A percentile compares a stretch with the other conserved stretches of the same genome.
Evolutionary conservation across 2,888 invertebrate species (phyloP).

Genomic region (Salticus scenicus): DNA sequence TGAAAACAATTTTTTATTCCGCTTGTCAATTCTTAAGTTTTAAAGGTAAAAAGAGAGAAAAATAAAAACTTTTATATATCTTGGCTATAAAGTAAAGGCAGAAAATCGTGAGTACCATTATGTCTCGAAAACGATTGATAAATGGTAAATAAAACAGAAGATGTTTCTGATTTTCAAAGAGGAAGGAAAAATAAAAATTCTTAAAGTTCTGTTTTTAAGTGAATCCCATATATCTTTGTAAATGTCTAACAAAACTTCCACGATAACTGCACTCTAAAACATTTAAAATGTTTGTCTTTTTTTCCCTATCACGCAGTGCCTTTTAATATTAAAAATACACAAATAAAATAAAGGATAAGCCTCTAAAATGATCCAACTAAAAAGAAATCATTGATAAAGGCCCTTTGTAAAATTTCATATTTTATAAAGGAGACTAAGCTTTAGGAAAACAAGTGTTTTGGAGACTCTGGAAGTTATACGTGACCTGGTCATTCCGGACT

Average conservation of each 20-base stretch:
- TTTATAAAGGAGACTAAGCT: slow-evolving; percentile 21
- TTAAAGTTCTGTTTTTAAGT: slow-evolving; percentile 14
- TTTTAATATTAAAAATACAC: slow-evolving; percentile 24
- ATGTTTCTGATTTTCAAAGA: slow-evolving; percentile 7
- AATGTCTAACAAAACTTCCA: not conserved
- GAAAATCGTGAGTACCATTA: not conserved
- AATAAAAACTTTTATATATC: not conserved
- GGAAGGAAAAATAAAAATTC: not conserved
- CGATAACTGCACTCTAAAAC: slow-evolving; percentile 9
- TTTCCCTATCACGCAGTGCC: slow-evolving; percentile 12
- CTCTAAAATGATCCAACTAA: not conserved
- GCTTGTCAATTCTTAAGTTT: not conserved
- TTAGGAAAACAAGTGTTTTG: not conserved
- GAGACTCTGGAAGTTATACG: not conserved
- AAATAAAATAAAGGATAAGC: not conserved
- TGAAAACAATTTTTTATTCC: not conserved
- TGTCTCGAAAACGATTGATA: slow-evolving; percentile 9
- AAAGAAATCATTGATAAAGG: slow-evolving; percentile 37
- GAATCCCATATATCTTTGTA: slow-evolving; percentile 20
- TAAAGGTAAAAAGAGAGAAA: not conserved
- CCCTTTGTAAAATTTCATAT: slow-evolving; percentile 42
- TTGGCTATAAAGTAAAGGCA: not conserved
- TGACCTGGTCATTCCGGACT: slow-evolving; percentile 1
- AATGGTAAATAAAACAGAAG: slow-evolving; percentile 32
- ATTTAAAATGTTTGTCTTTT: slow-evolving; percentile 15